These are phyloP conservation scores for Tipula vernalis DNA, from an alignment of 2,888 invertebrate species.

Conservation along the genomic window DNA sequence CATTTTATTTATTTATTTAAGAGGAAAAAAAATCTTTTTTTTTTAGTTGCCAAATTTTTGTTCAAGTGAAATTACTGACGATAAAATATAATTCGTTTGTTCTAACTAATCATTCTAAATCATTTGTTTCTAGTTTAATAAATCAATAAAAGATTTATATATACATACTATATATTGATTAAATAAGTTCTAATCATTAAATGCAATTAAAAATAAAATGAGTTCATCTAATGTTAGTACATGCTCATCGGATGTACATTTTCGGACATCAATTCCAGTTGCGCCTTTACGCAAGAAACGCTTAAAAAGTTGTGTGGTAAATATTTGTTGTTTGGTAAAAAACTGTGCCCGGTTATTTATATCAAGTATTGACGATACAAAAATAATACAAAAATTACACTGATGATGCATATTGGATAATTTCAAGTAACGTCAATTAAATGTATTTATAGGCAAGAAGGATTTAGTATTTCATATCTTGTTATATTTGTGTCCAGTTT, in stretches of 20 bases:
- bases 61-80: background rate
- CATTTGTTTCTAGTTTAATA: background rate
- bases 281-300: slow-evolving; percentile 30
- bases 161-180: background rate
- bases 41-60: background rate
- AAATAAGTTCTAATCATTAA: background rate
- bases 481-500: background rate
- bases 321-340: slow-evolving; percentile 10
- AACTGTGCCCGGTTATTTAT: slow-evolving; percentile 6
- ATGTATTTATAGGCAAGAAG: background rate
- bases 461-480: background rate
- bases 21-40: background rate
- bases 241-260: slow-evolving; percentile 22
- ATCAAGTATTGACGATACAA: background rate
- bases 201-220: slow-evolving; percentile 20
- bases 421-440: background rate
- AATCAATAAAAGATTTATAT: background rate
- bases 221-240: slow-evolving; percentile 28
- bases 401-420: background rate
- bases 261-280: slow-evolving; percentile 23
- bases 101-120: background rate
- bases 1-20: background rate
- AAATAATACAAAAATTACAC: background rate
- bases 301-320: slow-evolving; percentile 26
- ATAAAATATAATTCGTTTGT: background rate